Conservation (phyloP, 1,140 invertebrate genomes). For the Arion vulgaris region DNA sequence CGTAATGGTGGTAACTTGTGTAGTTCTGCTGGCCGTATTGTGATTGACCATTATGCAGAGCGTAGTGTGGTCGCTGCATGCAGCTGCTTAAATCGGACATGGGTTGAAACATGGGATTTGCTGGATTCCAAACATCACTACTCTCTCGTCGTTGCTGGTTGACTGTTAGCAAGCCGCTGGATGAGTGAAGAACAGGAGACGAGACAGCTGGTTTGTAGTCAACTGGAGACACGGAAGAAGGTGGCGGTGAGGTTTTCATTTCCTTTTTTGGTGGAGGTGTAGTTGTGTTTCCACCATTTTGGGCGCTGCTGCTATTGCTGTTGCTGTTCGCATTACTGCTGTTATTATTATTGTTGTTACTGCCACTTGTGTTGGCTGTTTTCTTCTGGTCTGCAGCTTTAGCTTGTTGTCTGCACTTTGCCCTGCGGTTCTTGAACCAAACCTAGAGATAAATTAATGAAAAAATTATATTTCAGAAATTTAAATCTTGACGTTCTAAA, state of each 20-base stretch:
- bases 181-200: constrained; percentile 57
- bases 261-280: constrained; percentile 72
- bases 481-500: too few species aligned
- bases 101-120: constrained; percentile 69
- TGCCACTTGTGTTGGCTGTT: constrained; percentile 74
- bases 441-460: constrained; percentile 83
- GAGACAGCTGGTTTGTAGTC: constrained; percentile 70
- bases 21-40: constrained; percentile 67
- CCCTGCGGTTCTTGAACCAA: constrained; percentile 98
- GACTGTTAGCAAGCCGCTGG: constrained; percentile 51
- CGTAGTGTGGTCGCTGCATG: constrained; percentile 68
- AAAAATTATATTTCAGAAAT: too few species aligned
- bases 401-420: constrained; percentile 94
- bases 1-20: constrained; percentile 68
- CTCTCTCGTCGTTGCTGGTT: constrained; percentile 46
- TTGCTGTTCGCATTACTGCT: constrained; percentile 22
- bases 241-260: constrained; percentile 62
- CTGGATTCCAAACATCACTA: constrained; percentile 73
- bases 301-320: constrained; percentile 79
- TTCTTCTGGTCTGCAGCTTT: constrained; percentile 74
- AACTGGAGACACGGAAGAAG: constrained; percentile 59
- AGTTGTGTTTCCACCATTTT: constrained; percentile 91
- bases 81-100: constrained; percentile 71
- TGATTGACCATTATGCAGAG: constrained; percentile 60
- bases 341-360: constrained; percentile 27